Base-by-base conservation (phyloP, 2,113 vertebrate genomes). In the Gobio gobio region DNA sequence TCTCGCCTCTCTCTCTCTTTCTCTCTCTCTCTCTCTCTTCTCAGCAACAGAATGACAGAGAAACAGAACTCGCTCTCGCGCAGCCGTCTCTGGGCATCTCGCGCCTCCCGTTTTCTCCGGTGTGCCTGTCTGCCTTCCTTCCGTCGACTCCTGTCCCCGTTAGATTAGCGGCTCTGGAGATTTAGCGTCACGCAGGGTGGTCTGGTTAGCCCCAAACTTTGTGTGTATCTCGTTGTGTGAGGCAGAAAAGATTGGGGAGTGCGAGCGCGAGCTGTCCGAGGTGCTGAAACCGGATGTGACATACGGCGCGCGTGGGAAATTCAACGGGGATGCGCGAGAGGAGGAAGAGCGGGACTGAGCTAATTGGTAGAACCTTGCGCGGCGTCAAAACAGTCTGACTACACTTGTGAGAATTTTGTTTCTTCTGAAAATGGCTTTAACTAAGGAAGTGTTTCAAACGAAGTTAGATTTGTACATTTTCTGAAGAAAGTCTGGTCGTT, bases 41-140 rank as follows among this genome's bases (percentile, higher is more conserved):
- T 84, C 94, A 95, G 95, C 92, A 94, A 89, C 93, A 93, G 90
- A 88, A 91, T 89, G 93, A 92, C 93, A 93, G 91, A 91, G 90
- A 92, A 93, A 93, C 91, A 90, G 88, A 90, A 91, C 87, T 95
- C 83, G 90, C 94, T 89, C 91, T 90, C 88, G 89, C 91, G 90
- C 91, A 95, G 89, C 93, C 92, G 93, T 94, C 91, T 93, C 95
- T 94, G 94, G 92, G 94, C 97, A 96, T 96, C 93, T 94, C 95
- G 95, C 95, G 74, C 89, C 54, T 70, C 20, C 43, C 26, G 61
- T 9, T 85, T 87, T 90, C 36, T 90, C 74, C 72, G 70, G 85
- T 54, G 59, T 10, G 68, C 59, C 58, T 70, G 29, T 47, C 26
- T 33, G 49, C 54, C n/a, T n/a, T n/a, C n/a, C 70, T 75, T 12